A percentile compares a stretch with the other conserved stretches of the same genome.
Evolutionary conservation across 2,113 vertebrate species (phyloP).

Genomic region (Sinocyclocheilus anophthalmus): DNA sequence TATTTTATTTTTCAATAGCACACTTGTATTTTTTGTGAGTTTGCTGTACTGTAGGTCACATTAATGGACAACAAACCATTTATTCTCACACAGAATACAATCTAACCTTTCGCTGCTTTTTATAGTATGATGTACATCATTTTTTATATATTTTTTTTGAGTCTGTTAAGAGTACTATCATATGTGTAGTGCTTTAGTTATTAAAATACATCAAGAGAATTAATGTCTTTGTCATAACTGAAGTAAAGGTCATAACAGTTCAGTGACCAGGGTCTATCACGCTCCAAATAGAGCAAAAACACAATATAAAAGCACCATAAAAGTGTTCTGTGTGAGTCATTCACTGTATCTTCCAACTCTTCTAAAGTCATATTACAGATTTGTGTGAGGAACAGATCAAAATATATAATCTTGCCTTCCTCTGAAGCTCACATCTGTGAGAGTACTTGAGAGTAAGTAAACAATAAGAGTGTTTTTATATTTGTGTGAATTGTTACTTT

Average conservation of each 20-base stretch:
- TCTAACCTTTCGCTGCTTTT: conserved; percentile 9
- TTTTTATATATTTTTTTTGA: conserved; percentile 3
- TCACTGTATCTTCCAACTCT: background rate
- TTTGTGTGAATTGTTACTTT: background rate
- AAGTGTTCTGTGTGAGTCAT: background rate
- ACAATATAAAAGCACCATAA: background rate
- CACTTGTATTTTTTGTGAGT: background rate
- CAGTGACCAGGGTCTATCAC: background rate
- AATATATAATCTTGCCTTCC: background rate
- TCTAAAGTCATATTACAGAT: background rate
- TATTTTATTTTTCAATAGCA: background rate
- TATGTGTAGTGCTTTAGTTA: background rate
- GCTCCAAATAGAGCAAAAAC: background rate
- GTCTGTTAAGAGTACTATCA: conserved; percentile 1
- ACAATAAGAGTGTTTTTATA: background rate
- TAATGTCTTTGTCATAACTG: background rate
- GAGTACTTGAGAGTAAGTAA: background rate
- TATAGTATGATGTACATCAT: background rate
- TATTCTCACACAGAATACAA: background rate
- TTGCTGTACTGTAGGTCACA: background rate
- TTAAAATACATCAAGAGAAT: conserved; percentile 6
- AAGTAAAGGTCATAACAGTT: background rate
- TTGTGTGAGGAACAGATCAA: background rate
- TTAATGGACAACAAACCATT: background rate
- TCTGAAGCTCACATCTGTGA: background rate